Evolutionary conservation across 1,140 invertebrate species (phyloP).

Genomic region (Zaprionus camerounensis): DNA sequence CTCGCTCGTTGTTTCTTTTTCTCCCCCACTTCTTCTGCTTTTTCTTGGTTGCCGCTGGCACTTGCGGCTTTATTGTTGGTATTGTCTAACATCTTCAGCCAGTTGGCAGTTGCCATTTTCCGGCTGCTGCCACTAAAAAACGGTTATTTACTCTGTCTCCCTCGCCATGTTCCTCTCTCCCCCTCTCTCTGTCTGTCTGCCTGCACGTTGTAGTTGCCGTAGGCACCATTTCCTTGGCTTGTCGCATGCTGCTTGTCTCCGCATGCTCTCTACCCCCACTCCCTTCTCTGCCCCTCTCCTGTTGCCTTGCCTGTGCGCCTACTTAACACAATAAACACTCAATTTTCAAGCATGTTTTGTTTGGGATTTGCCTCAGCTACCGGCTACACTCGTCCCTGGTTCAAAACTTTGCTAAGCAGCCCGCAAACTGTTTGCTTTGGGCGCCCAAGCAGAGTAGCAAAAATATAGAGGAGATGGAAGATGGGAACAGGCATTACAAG

Average conservation of each 20-base stretch:
- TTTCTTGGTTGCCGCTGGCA: slow-evolving; percentile 53
- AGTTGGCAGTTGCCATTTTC: slow-evolving; percentile 79
- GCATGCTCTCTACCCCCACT: slow-evolving; percentile 24
- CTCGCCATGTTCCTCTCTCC: neutral
- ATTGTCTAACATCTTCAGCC: slow-evolving; percentile 81
- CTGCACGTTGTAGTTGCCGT: slow-evolving; percentile 35
- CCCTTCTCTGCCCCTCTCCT: slow-evolving; percentile 2
- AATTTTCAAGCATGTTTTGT: slow-evolving; percentile 82
- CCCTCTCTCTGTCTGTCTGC: neutral
- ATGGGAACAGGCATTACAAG: neutral
- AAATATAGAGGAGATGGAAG: neutral
- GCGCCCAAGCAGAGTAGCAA: neutral
- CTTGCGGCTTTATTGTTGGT: slow-evolving; percentile 79
- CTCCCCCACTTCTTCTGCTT: slow-evolving; percentile 14
- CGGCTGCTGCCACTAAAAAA: slow-evolving; percentile 71
- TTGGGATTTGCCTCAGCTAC: slow-evolving; percentile 71
- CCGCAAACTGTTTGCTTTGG: slow-evolving; percentile 56
- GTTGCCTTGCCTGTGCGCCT: slow-evolving; percentile 33
- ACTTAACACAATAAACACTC: slow-evolving; percentile 82
- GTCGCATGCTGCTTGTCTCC: slow-evolving; percentile 54
- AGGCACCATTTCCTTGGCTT: slow-evolving; percentile 46
- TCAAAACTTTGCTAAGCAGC: slow-evolving; percentile 29
- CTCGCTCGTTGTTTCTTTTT: slow-evolving; percentile 2
- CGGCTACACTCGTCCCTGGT: slow-evolving; percentile 2
- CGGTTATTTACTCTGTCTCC: slow-evolving; percentile 75